A percentile compares a stretch with the other conserved stretches of the same genome.
These are phyloP conservation scores for Drosophila sp. DNA, from an alignment of 1,140 invertebrate species.

Conservation along the genomic window DNA sequence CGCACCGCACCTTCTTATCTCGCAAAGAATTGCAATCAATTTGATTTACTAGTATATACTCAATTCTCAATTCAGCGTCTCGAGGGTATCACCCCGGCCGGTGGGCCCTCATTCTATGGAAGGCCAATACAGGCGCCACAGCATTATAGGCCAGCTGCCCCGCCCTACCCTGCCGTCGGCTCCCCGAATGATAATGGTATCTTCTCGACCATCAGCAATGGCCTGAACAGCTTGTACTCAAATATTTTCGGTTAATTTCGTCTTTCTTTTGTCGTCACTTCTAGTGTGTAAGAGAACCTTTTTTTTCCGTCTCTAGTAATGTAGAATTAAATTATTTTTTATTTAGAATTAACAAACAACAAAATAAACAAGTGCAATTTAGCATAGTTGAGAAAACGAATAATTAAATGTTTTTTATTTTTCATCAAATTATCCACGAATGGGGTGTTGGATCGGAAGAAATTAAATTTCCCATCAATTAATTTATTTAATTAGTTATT, in stretches of 20 bases:
- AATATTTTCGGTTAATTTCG: constrained; percentile 88
- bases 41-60: background rate
- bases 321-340: constrained; percentile 37
- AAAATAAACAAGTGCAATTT: constrained; percentile 11
- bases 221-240: constrained; percentile 89
- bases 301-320: constrained; percentile 36
- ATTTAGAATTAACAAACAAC: constrained; percentile 35
- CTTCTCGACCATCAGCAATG: constrained; percentile 89
- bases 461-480: no score
- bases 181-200: constrained; percentile 85
- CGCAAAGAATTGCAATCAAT: constrained; percentile 10
- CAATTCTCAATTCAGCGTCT: constrained; percentile 50
- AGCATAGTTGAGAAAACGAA: constrained; percentile 4
- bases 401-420: no score
- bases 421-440: no score
- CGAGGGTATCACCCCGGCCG: constrained; percentile 54
- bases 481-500: no score
- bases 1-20: background rate
- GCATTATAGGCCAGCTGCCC: constrained; percentile 84
- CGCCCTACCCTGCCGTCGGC: constrained; percentile 59
- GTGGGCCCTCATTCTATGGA: constrained; percentile 53
- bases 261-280: background rate
- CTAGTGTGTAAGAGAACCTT: constrained; percentile 25
- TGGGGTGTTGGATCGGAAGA: no score
- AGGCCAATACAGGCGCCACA: constrained; percentile 63